Evolutionary conservation across 2,888 invertebrate genomes (phyloP).

Genomic region (Agrotis ipsilon): DNA sequence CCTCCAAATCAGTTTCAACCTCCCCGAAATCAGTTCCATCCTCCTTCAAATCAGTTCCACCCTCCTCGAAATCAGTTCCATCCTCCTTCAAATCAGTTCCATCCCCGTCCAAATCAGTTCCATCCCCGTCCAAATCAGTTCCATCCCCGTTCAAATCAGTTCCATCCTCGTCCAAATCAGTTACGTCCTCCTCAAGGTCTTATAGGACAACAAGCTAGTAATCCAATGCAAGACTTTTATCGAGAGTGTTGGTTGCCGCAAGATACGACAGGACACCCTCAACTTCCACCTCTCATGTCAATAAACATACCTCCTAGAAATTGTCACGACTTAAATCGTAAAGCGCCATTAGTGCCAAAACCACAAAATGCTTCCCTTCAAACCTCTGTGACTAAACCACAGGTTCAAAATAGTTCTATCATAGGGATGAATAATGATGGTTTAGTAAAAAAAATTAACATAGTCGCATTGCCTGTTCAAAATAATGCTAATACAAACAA

Average conservation of each 20-base stretch:
- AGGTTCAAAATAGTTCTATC: constrained; percentile 34
- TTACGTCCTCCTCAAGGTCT: background rate
- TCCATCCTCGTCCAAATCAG: background rate
- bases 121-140: constrained; percentile 16
- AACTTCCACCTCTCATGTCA: constrained; percentile 16
- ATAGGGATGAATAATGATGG: constrained; percentile 62
- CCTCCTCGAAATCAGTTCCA: constrained; percentile 1
- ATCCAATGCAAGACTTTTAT: constrained; percentile 15
- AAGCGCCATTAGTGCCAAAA: background rate
- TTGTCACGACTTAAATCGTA: background rate
- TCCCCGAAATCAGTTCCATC: background rate
- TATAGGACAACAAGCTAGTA: constrained; percentile 10
- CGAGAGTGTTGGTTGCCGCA: constrained; percentile 26
- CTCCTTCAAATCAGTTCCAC: constrained; percentile 9
- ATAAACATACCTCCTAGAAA: background rate
- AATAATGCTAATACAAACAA: background rate
- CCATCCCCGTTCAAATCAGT: background rate
- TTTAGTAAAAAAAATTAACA: constrained; percentile 63
- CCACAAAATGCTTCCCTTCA: background rate
- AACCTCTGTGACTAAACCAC: background rate
- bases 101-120: background rate
- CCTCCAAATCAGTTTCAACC: constrained; percentile 8
- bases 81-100: background rate
- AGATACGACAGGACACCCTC: constrained; percentile 5
- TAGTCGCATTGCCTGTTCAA: constrained; percentile 14